phyloP scores from a whole-genome alignment of 2,797 vertebrate genomes.

The Cephalopachus bancanus region DNA sequence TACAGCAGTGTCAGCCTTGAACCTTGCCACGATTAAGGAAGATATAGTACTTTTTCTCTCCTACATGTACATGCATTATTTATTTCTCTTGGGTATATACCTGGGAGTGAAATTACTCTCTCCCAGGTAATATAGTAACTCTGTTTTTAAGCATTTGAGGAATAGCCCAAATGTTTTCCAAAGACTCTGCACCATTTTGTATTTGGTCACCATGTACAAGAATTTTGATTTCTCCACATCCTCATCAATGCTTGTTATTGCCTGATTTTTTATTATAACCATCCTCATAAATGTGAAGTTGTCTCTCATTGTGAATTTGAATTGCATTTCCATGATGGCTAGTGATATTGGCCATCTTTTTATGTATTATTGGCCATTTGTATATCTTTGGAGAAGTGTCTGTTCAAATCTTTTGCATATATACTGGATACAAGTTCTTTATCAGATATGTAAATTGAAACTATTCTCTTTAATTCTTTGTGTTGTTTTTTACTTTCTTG shows the following conservation, averaged over 20 bases:
- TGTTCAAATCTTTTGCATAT: not conserved
- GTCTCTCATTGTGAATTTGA: slow-evolving; percentile 8
- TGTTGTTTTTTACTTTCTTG: not conserved
- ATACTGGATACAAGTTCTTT: not conserved
- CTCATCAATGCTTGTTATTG: not conserved
- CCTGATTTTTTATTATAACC: not conserved
- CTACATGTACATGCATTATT: not conserved
- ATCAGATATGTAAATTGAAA: not conserved
- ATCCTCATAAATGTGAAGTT: not conserved
- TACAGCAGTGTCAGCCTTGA: not conserved
- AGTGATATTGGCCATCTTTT: slow-evolving; percentile 43
- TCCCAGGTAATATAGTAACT: not conserved
- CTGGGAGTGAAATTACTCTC: not conserved
- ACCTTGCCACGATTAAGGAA: not conserved
- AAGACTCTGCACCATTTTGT: not conserved
- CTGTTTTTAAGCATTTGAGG: slow-evolving; percentile 31
- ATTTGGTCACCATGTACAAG: not conserved
- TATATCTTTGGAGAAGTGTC: slow-evolving; percentile 49
- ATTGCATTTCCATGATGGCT: slow-evolving; percentile 12
- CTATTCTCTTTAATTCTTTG: not conserved
- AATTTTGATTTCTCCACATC: slow-evolving; percentile 15
- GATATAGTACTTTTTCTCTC: not conserved
- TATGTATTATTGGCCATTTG: not conserved
- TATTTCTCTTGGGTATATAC: not conserved
- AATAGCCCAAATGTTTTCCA: slow-evolving; percentile 29